Evolutionary conservation across 1,140 invertebrate genomes (phyloP).

Genomic region (Vanessa atalanta): DNA sequence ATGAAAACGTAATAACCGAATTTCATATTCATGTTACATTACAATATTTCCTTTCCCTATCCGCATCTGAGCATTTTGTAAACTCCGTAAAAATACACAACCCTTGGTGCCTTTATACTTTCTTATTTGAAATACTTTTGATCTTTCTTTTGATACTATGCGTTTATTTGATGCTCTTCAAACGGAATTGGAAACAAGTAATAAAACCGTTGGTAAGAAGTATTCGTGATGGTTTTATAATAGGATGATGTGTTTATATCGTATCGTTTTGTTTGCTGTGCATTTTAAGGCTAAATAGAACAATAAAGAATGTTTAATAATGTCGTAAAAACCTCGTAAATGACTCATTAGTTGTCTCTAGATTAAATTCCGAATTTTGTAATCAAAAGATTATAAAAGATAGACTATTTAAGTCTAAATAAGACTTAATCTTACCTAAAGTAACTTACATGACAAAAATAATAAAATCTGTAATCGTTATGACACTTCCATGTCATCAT

Average conservation of each 20-base stretch:
- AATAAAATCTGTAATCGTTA: no score
- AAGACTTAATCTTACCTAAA: no score
- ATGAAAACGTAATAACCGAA: constrained; percentile 55
- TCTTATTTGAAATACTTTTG: constrained; percentile 57
- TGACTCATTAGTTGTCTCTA: not conserved
- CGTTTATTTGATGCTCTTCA: constrained; percentile 62
- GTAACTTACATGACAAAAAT: no score
- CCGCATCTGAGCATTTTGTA: constrained; percentile 41
- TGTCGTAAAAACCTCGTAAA: not conserved
- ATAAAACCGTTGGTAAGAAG: constrained; percentile 4
- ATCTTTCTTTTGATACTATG: constrained; percentile 70
- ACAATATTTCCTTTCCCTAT: constrained; percentile 59
- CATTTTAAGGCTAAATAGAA: not conserved
- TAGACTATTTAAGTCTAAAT: no score
- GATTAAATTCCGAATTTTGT: no score
- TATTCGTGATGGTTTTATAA: constrained; percentile 5
- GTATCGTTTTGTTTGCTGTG: constrained; percentile 6
- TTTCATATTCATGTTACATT: constrained; percentile 65
- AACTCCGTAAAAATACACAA: constrained; percentile 36
- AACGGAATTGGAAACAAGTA: constrained; percentile 51
- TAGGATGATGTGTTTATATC: not conserved
- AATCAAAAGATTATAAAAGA: no score
- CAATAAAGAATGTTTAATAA: not conserved
- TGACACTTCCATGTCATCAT: no score
- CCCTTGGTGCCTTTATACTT: constrained; percentile 41